phyloP scores from a whole-genome alignment of 2,797 vertebrate species.

The Pipistrellus nathusii region DNA sequence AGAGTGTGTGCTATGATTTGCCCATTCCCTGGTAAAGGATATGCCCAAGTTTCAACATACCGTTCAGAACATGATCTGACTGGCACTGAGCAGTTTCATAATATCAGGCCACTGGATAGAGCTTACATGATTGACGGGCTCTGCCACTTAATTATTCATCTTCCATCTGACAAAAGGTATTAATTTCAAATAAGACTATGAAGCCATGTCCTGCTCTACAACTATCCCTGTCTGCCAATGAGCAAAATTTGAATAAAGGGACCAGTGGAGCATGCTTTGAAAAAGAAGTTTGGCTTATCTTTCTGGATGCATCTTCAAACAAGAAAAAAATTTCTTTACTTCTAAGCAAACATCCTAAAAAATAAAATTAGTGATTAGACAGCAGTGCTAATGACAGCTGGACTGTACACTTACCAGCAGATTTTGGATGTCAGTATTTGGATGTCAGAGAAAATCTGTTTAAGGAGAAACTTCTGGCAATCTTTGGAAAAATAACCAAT shows the following conservation, averaged over 20 bases:
- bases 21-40: not conserved
- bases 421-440: not conserved
- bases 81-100: not conserved
- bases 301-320: not conserved
- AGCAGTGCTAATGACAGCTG: not conserved
- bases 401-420: not conserved
- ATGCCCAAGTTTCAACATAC: not conserved
- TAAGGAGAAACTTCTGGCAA: not conserved
- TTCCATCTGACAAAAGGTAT: not conserved
- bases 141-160: not conserved
- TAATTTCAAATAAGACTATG: not conserved
- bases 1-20: not conserved
- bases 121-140: not conserved
- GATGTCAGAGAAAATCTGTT: not conserved
- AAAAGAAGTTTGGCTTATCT: conserved; percentile 8
- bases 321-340: not conserved
- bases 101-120: not conserved
- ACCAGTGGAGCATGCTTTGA: not conserved
- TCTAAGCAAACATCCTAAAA: conserved; percentile 20
- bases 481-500: not conserved
- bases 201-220: not conserved
- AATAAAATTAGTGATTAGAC: not conserved
- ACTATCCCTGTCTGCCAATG: not conserved
- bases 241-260: not conserved
- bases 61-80: not conserved